Evolutionary conservation across 2,113 vertebrate genomes (phyloP).

Genomic region (Arvicanthis niloticus): DNA sequence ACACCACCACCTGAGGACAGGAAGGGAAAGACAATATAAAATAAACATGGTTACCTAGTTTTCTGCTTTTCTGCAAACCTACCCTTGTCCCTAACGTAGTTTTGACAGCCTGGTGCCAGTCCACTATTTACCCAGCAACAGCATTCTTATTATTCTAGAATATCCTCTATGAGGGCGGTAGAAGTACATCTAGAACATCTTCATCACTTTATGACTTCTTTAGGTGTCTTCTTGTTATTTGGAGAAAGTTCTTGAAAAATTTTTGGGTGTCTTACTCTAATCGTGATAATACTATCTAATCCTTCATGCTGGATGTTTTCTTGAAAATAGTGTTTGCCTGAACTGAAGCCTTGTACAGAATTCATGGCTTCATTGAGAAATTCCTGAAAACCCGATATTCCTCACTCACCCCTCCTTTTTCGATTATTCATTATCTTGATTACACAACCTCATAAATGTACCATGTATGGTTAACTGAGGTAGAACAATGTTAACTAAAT

Average conservation of each 20-base stretch:
- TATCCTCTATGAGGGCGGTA: background rate
- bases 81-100: background rate
- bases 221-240: constrained; percentile 18
- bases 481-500: constrained; percentile 3
- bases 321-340: constrained; percentile 29
- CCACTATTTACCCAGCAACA: background rate
- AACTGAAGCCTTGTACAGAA: background rate
- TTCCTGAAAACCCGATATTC: background rate
- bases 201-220: background rate
- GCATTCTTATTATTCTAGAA: background rate
- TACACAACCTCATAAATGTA: background rate
- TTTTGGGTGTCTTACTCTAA: background rate
- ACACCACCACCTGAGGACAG: background rate
- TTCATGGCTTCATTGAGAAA: constrained; percentile 1
- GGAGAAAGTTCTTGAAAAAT: background rate
- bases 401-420: background rate
- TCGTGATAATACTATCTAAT: background rate
- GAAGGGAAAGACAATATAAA: background rate
- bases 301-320: background rate
- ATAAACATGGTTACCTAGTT: background rate
- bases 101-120: background rate
- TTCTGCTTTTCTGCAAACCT: constrained; percentile 12
- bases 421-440: constrained; percentile 38
- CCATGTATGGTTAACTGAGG: background rate
- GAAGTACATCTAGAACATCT: background rate